Evolutionary conservation across 2,113 vertebrate species (phyloP).

Genomic region (Elachura formosa): DNA sequence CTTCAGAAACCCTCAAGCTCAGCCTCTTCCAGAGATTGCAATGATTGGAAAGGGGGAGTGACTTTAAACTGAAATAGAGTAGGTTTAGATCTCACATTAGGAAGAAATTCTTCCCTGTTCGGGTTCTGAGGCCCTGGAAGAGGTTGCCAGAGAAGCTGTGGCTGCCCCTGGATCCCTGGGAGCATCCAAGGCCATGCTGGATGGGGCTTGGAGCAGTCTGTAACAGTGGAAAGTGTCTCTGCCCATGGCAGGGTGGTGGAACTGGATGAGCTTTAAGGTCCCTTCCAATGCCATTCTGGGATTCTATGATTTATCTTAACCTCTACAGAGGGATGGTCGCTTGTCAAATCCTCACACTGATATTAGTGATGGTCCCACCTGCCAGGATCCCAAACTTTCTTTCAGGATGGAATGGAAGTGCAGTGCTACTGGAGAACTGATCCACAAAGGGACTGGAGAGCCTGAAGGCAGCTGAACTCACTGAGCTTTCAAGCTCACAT

Average conservation of each 20-base stretch:
- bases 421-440: background rate
- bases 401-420: background rate
- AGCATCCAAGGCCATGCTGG: background rate
- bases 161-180: background rate
- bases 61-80: background rate
- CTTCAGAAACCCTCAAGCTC: background rate
- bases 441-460: background rate
- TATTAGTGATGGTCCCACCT: background rate
- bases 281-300: background rate
- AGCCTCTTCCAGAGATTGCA: background rate
- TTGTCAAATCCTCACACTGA: background rate
- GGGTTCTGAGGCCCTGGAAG: background rate
- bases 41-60: no score
- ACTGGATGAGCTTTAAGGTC: background rate
- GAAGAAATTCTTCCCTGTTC: background rate
- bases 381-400: background rate
- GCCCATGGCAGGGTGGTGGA: background rate
- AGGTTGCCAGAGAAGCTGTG: background rate
- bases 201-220: accelerated
- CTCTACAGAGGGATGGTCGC: background rate
- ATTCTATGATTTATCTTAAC: background rate
- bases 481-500: background rate
- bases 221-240: accelerated
- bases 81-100: background rate
- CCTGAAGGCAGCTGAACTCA: background rate